A percentile compares a stretch with the other conserved stretches of the same genome.
phyloP scores from a whole-genome alignment of 2,888 invertebrate species.

The Spodoptera exigua region DNA sequence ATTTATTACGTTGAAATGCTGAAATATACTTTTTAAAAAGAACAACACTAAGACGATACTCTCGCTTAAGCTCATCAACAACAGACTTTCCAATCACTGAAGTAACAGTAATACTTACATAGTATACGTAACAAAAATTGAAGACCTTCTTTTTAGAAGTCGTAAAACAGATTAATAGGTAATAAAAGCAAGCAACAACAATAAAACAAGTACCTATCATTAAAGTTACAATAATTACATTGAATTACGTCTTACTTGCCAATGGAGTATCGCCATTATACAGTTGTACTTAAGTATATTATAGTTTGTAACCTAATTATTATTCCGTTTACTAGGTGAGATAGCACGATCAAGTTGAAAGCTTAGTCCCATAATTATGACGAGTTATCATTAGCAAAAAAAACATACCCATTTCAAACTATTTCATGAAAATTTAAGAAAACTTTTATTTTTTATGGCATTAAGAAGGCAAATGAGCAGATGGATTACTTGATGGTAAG shows the following conservation, averaged over 20 bases:
- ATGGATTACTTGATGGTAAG: no score
- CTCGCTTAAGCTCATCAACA: no score
- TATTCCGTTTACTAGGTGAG: constrained; percentile 46
- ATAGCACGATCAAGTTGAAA: constrained; percentile 38
- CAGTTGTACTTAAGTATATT: constrained; percentile 24
- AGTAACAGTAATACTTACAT: background rate
- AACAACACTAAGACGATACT: no score
- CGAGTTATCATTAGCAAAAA: constrained; percentile 17
- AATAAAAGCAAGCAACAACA: constrained; percentile 15
- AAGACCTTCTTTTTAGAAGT: constrained; percentile 8
- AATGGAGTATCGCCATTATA: constrained; percentile 24
- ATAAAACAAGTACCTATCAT: constrained; percentile 21
- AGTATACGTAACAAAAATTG: constrained; percentile 4
- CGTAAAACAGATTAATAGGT: constrained; percentile 19
- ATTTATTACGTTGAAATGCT: no score
- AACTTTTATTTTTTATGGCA: no score
- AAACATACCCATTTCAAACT: no score
- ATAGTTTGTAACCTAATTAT: constrained; percentile 47
- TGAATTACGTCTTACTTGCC: constrained; percentile 1
- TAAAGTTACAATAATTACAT: constrained; percentile 27
- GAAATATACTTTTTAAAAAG: no score
- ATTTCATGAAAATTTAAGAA: no score
- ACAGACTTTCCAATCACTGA: background rate
- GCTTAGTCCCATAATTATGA: constrained; percentile 29
- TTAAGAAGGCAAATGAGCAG: no score